Percentiles rank a stretch among this genome's conserved stretches.
Conservation (phyloP, 2,113 vertebrate genomes). For the Colossoma macropomum region DNA sequence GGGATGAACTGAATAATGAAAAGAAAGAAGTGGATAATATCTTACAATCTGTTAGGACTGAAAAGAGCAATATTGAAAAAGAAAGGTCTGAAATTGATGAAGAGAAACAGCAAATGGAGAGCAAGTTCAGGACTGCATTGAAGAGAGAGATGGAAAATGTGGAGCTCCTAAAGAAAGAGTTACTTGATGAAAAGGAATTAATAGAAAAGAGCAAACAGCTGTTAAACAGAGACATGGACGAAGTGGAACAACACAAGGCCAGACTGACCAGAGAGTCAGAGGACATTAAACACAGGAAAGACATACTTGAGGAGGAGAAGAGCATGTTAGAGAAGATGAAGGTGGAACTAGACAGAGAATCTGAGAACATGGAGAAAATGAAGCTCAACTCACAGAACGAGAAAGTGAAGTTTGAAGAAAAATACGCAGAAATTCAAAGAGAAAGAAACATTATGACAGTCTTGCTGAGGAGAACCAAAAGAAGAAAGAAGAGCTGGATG, state of each 20-base stretch:
- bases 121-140: background rate
- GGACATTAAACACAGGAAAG: slow-evolving; percentile 26
- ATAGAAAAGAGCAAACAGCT: background rate
- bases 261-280: slow-evolving; percentile 42
- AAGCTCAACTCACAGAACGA: slow-evolving; percentile 20
- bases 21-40: no score
- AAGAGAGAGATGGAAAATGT: slow-evolving; percentile 9
- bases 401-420: background rate
- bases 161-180: slow-evolving; percentile 1
- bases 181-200: slow-evolving; percentile 4
- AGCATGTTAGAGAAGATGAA: slow-evolving; percentile 45
- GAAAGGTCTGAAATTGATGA: background rate
- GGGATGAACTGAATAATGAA: no score
- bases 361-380: slow-evolving; percentile 13
- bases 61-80: slow-evolving; percentile 3
- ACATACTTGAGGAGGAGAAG: slow-evolving; percentile 10
- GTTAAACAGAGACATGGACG: background rate
- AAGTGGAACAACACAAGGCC: slow-evolving; percentile 12
- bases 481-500: background rate
- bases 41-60: background rate
- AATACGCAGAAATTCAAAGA: no score
- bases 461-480: background rate
- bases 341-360: slow-evolving; percentile 7
- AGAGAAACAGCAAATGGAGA: background rate
- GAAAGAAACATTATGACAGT: background rate